Percentiles rank a stretch among this genome's conserved stretches.
These are phyloP conservation scores for Mionectes macconnelli DNA, from an alignment of 2,113 vertebrate genomes.

Conservation along the genomic window DNA sequence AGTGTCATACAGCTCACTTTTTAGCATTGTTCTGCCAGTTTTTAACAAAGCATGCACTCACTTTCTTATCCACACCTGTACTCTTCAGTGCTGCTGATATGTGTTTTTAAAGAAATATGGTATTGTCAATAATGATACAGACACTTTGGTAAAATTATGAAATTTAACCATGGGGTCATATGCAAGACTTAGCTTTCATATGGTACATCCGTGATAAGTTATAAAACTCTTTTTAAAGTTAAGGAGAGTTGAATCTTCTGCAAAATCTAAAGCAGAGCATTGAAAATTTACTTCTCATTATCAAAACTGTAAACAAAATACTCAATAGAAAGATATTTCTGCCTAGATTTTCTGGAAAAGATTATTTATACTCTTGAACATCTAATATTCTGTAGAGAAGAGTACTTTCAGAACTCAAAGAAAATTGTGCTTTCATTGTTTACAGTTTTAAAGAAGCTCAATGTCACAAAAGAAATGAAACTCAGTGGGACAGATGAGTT, in stretches of 20 bases:
- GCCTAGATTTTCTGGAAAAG: not conserved
- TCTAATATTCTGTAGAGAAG: not conserved
- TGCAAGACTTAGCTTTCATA: not conserved
- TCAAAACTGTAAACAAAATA: not conserved
- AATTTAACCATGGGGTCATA: not conserved
- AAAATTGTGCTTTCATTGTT: constrained; percentile 33
- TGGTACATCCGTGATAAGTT: not conserved
- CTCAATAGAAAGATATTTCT: not conserved
- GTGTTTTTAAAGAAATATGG: not conserved
- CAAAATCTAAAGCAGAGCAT: not conserved
- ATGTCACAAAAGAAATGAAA: constrained; percentile 18
- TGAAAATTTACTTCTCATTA: not conserved
- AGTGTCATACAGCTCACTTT: not conserved
- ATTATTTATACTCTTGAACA: not conserved
- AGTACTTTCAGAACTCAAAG: not conserved
- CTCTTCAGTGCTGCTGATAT: not conserved
- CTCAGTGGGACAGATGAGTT: not conserved
- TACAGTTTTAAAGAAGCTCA: not conserved
- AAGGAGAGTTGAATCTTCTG: not conserved
- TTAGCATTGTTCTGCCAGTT: not conserved
- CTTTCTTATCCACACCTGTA: not conserved
- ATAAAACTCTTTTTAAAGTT: not conserved
- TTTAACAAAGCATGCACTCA: not conserved
- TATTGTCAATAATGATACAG: not conserved
- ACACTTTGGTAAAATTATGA: not conserved